Percentiles rank a stretch among this genome's conserved stretches.
Conservation (phyloP, 2,888 invertebrate species). For the Cephus rjabovi region DNA sequence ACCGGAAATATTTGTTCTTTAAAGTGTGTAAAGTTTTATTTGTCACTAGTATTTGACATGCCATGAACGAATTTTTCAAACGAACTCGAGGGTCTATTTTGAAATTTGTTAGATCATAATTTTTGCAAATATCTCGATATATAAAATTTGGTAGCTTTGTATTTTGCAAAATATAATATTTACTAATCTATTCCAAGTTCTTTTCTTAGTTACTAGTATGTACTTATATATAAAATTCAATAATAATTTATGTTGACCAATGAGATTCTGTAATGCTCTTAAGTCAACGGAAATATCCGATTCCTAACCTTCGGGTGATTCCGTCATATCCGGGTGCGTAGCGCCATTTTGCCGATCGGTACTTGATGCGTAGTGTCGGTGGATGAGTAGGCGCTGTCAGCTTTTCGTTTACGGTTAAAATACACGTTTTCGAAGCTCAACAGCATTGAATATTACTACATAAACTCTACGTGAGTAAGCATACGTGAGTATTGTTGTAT, state of each 20-base stretch:
- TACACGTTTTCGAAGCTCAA: neutral
- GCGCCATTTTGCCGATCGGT: constrained; percentile 18
- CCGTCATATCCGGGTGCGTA: neutral
- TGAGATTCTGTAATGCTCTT: neutral
- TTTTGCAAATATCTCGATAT: neutral
- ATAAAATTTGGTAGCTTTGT: neutral
- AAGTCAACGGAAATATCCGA: neutral
- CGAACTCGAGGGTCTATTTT: neutral
- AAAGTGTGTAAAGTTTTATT: neutral
- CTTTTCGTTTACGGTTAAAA: neutral
- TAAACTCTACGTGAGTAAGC: neutral
- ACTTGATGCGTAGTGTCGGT: constrained; percentile 10
- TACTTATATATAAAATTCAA: neutral
- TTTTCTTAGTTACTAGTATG: neutral
- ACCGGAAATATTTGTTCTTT: neutral
- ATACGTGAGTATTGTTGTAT: neutral
- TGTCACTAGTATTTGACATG: neutral
- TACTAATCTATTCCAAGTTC: neutral
- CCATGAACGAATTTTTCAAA: neutral
- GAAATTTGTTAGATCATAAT: neutral
- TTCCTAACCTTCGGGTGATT: neutral
- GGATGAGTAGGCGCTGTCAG: neutral
- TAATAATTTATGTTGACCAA: neutral
- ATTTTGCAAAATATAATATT: neutral
- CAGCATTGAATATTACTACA: neutral